phyloP scores from a whole-genome alignment of 2,113 vertebrate species.

The Toxotes chatareus region DNA sequence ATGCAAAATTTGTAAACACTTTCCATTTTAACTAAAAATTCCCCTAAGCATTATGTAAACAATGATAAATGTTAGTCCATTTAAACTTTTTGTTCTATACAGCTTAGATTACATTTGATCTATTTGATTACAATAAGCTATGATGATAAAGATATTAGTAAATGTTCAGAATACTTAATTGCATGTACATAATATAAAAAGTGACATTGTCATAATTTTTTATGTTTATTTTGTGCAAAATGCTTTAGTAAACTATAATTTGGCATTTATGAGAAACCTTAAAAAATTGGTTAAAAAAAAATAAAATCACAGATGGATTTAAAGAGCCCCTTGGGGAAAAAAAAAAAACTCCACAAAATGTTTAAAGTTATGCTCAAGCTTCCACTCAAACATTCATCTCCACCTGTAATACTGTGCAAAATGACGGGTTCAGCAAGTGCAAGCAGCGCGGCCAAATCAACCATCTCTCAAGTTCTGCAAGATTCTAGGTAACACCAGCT shows the following conservation, averaged over 20 bases:
- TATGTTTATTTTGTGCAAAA: conserved; percentile 87
- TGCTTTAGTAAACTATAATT: conserved; percentile 89
- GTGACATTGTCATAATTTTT: conserved; percentile 82
- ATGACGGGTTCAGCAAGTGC: conserved; percentile 81
- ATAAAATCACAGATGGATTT: conserved; percentile 57
- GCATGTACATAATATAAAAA: conserved; percentile 86
- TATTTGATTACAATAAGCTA: conserved; percentile 83
- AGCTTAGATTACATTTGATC: conserved; percentile 84
- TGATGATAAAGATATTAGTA: conserved; percentile 83
- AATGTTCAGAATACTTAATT: conserved; percentile 84
- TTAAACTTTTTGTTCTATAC: conserved; percentile 76
- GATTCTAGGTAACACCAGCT: conserved; percentile 57
- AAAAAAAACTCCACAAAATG: conserved; percentile 51
- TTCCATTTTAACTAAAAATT: conserved; percentile 70
- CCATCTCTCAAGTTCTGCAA: conserved; percentile 71
- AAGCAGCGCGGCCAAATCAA: conserved; percentile 75
- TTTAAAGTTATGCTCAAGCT: conserved; percentile 47
- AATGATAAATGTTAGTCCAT: conserved; percentile 81
- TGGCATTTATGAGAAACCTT: conserved; percentile 87
- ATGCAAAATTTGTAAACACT: conserved; percentile 84
- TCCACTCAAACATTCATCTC: conserved; percentile 71
- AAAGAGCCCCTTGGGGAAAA: conserved; percentile 40
- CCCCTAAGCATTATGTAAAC: conserved; percentile 85
- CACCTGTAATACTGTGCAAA: conserved; percentile 85
- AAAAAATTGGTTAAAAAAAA: conserved; percentile 61